These are phyloP conservation scores for Psilopogon haemacephalus DNA, from an alignment of 2,113 vertebrate species.

Conservation along the genomic window DNA sequence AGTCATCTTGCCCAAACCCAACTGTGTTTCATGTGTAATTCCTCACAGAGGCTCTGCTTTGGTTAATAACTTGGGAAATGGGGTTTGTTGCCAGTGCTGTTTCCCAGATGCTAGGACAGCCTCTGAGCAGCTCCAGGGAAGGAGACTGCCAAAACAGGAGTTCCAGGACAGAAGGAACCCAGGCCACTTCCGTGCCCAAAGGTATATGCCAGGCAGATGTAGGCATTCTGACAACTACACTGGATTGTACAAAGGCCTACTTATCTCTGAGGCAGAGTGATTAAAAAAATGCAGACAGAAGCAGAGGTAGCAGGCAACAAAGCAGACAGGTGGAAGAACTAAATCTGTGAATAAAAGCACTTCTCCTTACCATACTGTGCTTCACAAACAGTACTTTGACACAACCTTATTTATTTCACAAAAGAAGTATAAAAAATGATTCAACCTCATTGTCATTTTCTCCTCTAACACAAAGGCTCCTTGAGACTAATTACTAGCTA, in stretches of 20 bases:
- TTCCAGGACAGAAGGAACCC: background rate
- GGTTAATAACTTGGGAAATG: background rate
- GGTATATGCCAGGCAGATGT: background rate
- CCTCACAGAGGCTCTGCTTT: background rate
- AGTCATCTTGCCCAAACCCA: background rate
- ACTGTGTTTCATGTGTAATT: background rate
- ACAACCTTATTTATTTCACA: conserved; percentile 38
- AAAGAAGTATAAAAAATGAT: conserved; percentile 16
- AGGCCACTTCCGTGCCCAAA: background rate
- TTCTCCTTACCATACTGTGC: background rate
- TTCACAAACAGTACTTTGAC: conserved; percentile 20
- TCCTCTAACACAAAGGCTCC: background rate
- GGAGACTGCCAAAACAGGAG: background rate
- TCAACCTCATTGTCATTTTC: conserved; percentile 29
- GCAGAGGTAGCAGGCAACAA: conserved; percentile 17
- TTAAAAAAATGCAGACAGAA: background rate
- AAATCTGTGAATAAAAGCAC: background rate
- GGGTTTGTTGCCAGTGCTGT: background rate
- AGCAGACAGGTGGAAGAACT: background rate
- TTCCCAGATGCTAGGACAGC: background rate
- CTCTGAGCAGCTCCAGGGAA: background rate
- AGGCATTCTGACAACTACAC: background rate
- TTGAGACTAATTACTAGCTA: conserved; percentile 27
- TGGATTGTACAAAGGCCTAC: background rate
- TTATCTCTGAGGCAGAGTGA: background rate